Evolutionary conservation across 2,888 invertebrate species (phyloP), one percentile per base, ranked within the genome.

Genomic region (Spatulosminthurus flaviceps): DNA sequence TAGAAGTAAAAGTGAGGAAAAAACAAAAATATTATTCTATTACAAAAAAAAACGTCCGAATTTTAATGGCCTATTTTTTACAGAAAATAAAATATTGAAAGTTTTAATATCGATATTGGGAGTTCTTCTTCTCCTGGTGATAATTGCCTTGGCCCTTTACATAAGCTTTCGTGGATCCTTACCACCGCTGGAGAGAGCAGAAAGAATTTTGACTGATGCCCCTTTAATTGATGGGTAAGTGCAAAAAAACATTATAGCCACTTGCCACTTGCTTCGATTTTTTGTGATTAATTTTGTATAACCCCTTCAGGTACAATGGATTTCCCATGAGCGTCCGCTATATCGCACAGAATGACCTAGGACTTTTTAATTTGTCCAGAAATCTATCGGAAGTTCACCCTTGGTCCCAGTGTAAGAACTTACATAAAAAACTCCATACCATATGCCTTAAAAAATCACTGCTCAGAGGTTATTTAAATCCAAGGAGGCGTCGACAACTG

Each of bases 221-320:
- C 85, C 86, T 7, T 77, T 86, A 9, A 85, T 86, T 78, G 86
- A 85, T 79, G 86, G 86, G 86, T 86, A 82, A 81, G 2, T 29
- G 22, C 19, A 2, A 26, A n/a, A 21, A 66, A 24, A 22, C 21
- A 70, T 34, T 34, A 1, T 69, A 34, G 42, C 34, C 7, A 11
- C 19, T 60, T n/a, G 34, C 64, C 26, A 60, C 42, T 19, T 16
- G 66, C 19, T n/a, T 21, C 13, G 61, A 16, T 21, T 71, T 28
- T 28, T 28, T 69, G 43, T 34, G 5, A 34, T 34, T 34, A 34
- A 34, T 9, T 34, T 34, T 34, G n/a, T 34, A 34, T 34, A 4
- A 34, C 34, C 9, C 34, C 34, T 81, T 0, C 77, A 87, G 88
- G 7, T 87, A 87, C 83, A 88, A 88, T 83, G 87, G 87, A 81